Percentiles rank a stretch among this genome's conserved stretches.
phyloP scores from a whole-genome alignment of 2,888 invertebrate genomes.

The Xylota segnis region DNA sequence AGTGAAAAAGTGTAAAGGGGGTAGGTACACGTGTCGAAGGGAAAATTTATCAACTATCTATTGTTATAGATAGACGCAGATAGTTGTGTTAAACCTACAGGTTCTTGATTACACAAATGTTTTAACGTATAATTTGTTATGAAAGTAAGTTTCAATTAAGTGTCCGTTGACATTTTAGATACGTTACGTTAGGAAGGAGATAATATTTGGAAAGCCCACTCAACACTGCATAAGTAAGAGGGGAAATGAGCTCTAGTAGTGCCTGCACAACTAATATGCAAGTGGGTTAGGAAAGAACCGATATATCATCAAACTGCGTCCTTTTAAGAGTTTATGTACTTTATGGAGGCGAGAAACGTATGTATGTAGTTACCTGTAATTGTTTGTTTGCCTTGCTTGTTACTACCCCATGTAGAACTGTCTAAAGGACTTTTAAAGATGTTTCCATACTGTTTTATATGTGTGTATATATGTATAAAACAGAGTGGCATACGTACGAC shows the following conservation, averaged over 20 bases:
- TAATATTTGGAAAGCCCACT: neutral
- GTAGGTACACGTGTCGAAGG: neutral
- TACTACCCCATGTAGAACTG: too few species aligned
- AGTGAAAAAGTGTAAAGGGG: neutral
- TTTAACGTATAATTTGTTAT: neutral
- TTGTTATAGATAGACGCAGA: neutral
- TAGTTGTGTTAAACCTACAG: neutral
- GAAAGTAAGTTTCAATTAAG: neutral
- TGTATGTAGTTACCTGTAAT: too few species aligned
- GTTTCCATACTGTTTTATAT: too few species aligned
- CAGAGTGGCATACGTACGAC: too few species aligned
- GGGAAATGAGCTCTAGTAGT: neutral
- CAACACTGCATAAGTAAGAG: neutral
- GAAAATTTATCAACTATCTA: slow-evolving; percentile 15
- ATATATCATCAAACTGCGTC: too few species aligned
- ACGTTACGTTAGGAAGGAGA: neutral
- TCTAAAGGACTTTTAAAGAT: too few species aligned
- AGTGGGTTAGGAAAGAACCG: neutral
- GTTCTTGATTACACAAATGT: slow-evolving; percentile 27
- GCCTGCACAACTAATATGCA: neutral
- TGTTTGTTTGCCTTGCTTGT: too few species aligned
- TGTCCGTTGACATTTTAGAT: neutral
- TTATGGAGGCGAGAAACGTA: too few species aligned
- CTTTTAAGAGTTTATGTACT: too few species aligned
- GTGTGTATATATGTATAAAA: too few species aligned